These are phyloP conservation scores for Therioaphis trifolii DNA, from an alignment of 2,888 invertebrate species.

Conservation along the genomic window DNA sequence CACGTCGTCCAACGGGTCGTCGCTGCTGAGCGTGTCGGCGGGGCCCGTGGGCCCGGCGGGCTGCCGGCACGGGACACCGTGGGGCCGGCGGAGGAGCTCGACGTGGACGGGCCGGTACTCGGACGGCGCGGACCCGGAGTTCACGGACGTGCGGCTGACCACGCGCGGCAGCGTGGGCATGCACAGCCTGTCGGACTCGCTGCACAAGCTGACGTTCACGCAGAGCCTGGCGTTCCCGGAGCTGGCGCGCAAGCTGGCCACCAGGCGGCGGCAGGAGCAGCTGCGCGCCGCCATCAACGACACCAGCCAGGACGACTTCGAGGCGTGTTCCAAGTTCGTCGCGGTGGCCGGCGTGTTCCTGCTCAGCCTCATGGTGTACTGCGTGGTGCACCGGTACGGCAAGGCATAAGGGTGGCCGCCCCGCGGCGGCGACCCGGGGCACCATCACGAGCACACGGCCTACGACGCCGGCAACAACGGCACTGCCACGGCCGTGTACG, in stretches of 20 bases:
- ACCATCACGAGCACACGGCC: not conserved
- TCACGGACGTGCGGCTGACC: slow-evolving; percentile 76
- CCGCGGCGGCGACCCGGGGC: slow-evolving; percentile 71
- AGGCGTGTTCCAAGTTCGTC: slow-evolving; percentile 79
- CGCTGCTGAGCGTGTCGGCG: slow-evolving; percentile 67
- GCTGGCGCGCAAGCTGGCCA: slow-evolving; percentile 76
- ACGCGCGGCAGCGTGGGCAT: slow-evolving; percentile 80
- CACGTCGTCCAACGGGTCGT: slow-evolving; percentile 69
- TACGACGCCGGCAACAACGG: not conserved
- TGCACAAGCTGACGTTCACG: slow-evolving; percentile 80
- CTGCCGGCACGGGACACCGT: slow-evolving; percentile 67
- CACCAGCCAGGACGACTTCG: slow-evolving; percentile 76
- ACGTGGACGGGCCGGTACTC: slow-evolving; percentile 76
- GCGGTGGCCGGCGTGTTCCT: slow-evolving; percentile 78
- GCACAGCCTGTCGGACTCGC: slow-evolving; percentile 76
- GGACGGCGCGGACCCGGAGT: slow-evolving; percentile 79
- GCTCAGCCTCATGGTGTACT: slow-evolving; percentile 79
- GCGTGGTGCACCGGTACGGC: slow-evolving; percentile 80
- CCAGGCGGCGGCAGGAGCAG: slow-evolving; percentile 72
- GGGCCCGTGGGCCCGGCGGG: slow-evolving; percentile 65
- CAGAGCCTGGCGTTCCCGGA: slow-evolving; percentile 81
- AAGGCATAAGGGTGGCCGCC: slow-evolving; percentile 82
- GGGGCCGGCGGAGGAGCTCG: slow-evolving; percentile 72
- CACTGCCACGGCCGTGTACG: not conserved
- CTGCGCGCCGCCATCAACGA: slow-evolving; percentile 69